Base-by-base conservation (phyloP, 2,888 invertebrate species). In the Stegana nigrithorax region DNA sequence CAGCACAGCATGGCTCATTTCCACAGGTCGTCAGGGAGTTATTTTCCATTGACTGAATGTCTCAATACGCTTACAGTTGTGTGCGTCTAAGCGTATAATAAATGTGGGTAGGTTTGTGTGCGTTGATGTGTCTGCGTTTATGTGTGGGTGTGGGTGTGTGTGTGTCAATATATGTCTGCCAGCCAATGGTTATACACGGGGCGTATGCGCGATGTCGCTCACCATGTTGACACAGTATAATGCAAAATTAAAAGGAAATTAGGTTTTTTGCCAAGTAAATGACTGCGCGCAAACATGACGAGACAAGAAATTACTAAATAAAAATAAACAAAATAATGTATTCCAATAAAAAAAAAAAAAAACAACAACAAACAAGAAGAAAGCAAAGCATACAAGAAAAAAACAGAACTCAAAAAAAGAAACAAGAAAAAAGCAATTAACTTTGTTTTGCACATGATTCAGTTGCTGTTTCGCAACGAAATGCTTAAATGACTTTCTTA, bases 181-280 rank as follows among this genome's bases (percentile, higher is more conserved):
- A 14, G n/a, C n/a, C n/a, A n/a, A n/a, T n/a, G n/a, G n/a, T 39
- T n/a, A 14, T 25, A 47, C 23, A 47, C 25, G 10, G 44, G 64
- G 42, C 56, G 63, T 47, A 67, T 63, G 67, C 53, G 66, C 66
- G 63, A 63, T 66, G 23, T 19, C 12, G 1, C 55, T 19, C n/a
- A n/a, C 19, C 44, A 26, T 39, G 67, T 58, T 65, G 67, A 65
- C 67, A 62, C 51, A 58, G 47, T 50, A 23, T 62, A 63, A 60
- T 64, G 47, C 59, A 70, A 66, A 67, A 66, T 68, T 64, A 67
- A 66, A 70, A 67, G 64, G 64, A 67, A 72, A 65, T 70, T 67
- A 66, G 55, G 23, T 60, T 66, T 65, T 47, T 21, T 45, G 62
- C 36, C 29, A 42, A 61, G 27, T 25, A 60, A 56, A 53, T 61